Conservation (phyloP, 2,113 vertebrate species). For the Apaloderma vittatum region DNA sequence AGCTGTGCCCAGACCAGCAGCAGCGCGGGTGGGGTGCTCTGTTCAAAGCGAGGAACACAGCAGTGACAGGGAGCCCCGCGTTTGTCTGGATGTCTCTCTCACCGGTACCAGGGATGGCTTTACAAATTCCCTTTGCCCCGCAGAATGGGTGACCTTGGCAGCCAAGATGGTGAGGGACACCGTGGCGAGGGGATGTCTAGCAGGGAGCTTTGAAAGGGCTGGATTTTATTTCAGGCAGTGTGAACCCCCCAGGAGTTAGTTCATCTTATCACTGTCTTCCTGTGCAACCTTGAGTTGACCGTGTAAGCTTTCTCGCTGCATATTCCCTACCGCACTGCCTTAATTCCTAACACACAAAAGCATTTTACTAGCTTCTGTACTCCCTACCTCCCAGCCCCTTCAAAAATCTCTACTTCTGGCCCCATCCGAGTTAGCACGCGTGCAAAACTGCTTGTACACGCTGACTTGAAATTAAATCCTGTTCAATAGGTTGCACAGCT, state of each 20-base stretch:
- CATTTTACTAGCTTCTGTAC: background rate
- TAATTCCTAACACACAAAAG: background rate
- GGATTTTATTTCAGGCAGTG: background rate
- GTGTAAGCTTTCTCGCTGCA: background rate
- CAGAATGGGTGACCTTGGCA: background rate
- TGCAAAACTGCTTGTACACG: background rate
- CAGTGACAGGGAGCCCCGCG: background rate
- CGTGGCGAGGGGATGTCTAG: background rate
- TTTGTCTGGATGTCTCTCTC: background rate
- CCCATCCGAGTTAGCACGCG: background rate
- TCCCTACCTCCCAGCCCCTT: background rate
- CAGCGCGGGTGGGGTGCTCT: background rate
- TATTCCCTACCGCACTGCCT: background rate
- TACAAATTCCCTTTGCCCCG: background rate
- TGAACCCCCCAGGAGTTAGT: background rate
- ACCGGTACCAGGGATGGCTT: background rate
- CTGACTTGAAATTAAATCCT: background rate
- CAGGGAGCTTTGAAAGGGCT: background rate
- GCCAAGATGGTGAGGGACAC: background rate
- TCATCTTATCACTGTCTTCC: background rate
- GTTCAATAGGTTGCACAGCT: background rate
- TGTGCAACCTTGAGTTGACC: fast-evolving
- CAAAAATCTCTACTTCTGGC: background rate
- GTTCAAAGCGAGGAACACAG: background rate
- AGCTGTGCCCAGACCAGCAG: background rate